Base-by-base conservation (phyloP, 1,140 invertebrate species). In the Lordiphosa collinella region DNA sequence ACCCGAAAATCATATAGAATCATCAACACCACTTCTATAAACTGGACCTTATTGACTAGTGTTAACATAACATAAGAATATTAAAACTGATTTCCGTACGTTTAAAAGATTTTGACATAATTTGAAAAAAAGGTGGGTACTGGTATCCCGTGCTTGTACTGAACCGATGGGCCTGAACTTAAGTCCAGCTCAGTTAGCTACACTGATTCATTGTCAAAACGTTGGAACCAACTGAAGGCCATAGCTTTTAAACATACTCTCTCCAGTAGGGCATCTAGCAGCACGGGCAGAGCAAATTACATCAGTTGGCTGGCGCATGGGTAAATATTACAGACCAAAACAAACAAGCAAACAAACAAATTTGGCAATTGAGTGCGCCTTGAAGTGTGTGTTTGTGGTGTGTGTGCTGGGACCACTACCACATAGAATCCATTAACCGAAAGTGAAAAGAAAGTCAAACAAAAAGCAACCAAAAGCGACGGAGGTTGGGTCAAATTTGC, bases 351-450 rank as follows among this genome's bases (percentile, higher is more conserved):
- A 76, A 61, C 50, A 70, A 66, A 51, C 53, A 57, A 66, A 71
- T 80, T 80, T 82, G 76, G 67, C 78, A 80, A 84, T 50, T 32
- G 49, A 58, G 51, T 51, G 44, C 46, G 50, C 36, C 59, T 41
- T 69, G 70, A 58, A 35, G 61, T 14, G 38, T 61, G 49, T 35
- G 14, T 69, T 47, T 43, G 38, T 50, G 14, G 46, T 43, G 38
- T 50, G 14, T 54, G 48, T 49, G 59, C 40, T 47, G 34, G 54
- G 58, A 64, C 60, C 50, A 22, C 46, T 35, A 62, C 71, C 71
- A 52, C 61, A 80, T 80, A 80, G 76, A 80, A 80, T 80, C 76
- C 76, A 80, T 84, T 82, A 82, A 65, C 25, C 47, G 35, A 69
- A 69, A 69, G 55, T 54, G 55, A 73, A 72, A 44, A 70, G 72